Evolutionary conservation across 2,797 vertebrate genomes (phyloP), one percentile per base, ranked within the genome.

Genomic region (Antennarius maculatus): DNA sequence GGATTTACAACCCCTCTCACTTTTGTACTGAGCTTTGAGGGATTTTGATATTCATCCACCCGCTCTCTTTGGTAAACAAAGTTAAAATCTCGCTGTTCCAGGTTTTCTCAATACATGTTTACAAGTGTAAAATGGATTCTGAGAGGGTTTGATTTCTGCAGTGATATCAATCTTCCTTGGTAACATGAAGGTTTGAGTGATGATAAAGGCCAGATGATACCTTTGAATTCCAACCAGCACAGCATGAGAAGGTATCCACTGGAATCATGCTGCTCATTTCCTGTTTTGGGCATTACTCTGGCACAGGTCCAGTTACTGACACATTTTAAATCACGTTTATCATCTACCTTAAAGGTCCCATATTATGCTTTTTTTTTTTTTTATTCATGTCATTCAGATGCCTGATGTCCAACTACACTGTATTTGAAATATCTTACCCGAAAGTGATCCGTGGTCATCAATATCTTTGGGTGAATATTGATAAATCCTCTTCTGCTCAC

Each of bases 131-230:
- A 58, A 66, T 43, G 10, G 27, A 68, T 75, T 73, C 53, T 0
- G 4, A 60, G 58, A 61, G 42, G 42, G 64, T 49, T 41, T 46
- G 59, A 55, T 57, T 62, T 16, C 47, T 47, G 68, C 67, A 28
- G 54, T 41, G 47, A 79, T 47, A 42, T n/a, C 66, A 48, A 27
- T 55, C 28, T 49, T 64, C 46, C 41, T 79, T 67, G 39, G 61
- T 55, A 58, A 58, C 70, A 61, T 23, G 52, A 23, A 17, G 51
- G 52, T 81, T 66, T 74, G 62, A 66, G 66, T 43, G 10, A 48
- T 54, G 69, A 82, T 58, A 66, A 74, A 78, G 61, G 66, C 80
- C 86, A 90, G 79, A 82, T 84, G 74, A 85, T 86, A 77, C 53
- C 56, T 71, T 75, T 51, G 41, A 78, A 67, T 55, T 49, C 48